Evolutionary conservation across 2,113 vertebrate species (phyloP).

Genomic region (Gavialis gangeticus): DNA sequence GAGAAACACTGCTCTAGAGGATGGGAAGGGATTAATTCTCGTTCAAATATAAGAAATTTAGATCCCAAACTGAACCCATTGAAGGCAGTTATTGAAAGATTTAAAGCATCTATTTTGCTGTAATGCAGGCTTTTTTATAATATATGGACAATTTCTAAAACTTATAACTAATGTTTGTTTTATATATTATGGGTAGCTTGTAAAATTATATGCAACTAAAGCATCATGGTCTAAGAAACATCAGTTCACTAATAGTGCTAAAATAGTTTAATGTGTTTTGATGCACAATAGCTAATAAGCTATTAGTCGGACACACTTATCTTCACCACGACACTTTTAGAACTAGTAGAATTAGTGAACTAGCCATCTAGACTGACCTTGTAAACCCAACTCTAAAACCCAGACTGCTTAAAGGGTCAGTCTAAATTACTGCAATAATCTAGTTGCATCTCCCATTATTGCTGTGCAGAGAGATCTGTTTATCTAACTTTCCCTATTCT

Average conservation of each 20-base stretch:
- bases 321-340: not conserved
- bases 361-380: too few species aligned
- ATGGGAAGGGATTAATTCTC: not conserved
- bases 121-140: not conserved
- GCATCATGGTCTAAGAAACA: not conserved
- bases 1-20: too few species aligned
- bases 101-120: not conserved
- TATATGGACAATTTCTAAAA: not conserved
- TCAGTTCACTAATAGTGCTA: not conserved
- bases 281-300: not conserved
- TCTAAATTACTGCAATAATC: too few species aligned
- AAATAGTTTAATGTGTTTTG: not conserved
- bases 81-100: not conserved
- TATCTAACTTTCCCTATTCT: not conserved
- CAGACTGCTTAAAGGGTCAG: too few species aligned
- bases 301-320: not conserved
- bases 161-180: not conserved
- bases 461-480: not conserved
- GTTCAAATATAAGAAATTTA: not conserved
- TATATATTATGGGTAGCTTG: not conserved
- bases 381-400: too few species aligned
- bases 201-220: not conserved
- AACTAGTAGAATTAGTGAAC: too few species aligned
- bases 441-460: not conserved
- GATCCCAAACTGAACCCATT: not conserved